Evolutionary conservation across 2,113 vertebrate genomes (phyloP).

Genomic region (Semnornis frantzii): DNA sequence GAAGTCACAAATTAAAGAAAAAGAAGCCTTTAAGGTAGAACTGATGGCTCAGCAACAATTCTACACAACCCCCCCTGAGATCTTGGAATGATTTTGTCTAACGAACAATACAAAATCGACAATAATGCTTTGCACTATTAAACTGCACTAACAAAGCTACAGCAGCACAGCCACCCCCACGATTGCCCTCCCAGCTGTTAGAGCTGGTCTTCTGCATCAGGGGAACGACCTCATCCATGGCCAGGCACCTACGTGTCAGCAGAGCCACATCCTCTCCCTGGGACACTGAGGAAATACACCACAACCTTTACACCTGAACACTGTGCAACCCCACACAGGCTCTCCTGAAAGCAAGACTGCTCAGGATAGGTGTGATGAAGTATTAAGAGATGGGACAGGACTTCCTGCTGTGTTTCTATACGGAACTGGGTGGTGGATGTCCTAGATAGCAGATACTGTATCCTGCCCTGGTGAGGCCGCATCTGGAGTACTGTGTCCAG

Average conservation of each 20-base stretch:
- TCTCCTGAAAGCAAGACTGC: neutral
- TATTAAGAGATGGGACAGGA: neutral
- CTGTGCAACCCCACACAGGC: neutral
- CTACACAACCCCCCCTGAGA: neutral
- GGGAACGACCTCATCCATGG: neutral
- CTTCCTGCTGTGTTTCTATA: neutral
- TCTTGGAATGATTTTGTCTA: neutral
- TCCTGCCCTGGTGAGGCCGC: no score
- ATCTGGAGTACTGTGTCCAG: no score
- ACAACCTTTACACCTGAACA: neutral
- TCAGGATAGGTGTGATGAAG: neutral
- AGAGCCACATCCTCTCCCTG: neutral
- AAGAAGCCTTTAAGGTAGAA: neutral
- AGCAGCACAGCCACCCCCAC: fast-evolving
- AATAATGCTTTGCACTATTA: neutral
- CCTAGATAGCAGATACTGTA: neutral
- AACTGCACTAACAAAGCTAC: neutral
- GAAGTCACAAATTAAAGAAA: neutral
- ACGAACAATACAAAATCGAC: neutral
- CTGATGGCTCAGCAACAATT: neutral
- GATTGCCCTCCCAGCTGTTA: neutral
- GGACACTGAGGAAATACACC: neutral
- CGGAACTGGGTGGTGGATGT: fast-evolving
- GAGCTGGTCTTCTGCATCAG: neutral
- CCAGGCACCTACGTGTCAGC: neutral